A percentile compares a stretch with the other conserved stretches of the same genome.
Conservation (phyloP, 2,888 invertebrate genomes). For the Hypolimnas misippus region DNA sequence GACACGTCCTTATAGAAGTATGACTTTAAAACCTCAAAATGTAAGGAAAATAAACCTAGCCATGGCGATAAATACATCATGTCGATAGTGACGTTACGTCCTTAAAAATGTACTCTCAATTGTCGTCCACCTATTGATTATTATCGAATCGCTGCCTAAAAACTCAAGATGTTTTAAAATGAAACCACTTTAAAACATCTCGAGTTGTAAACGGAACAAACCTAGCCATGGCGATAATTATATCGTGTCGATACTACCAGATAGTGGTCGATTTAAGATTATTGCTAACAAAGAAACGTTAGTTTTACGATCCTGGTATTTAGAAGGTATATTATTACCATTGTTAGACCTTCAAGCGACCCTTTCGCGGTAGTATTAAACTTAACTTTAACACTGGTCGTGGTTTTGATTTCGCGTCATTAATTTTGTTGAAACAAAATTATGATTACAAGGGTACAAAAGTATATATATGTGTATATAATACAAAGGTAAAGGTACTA, state of each 20-base stretch:
- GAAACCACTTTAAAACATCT: too few species aligned
- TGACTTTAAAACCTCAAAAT: too few species aligned
- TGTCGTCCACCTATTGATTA: too few species aligned
- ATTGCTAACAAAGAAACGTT: slow-evolving; percentile 41
- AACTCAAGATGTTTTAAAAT: too few species aligned
- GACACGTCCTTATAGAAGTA: too few species aligned
- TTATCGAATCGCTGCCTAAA: too few species aligned
- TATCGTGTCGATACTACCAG: slow-evolving; percentile 46
- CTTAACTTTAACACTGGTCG: not conserved
- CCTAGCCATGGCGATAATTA: slow-evolving; percentile 43
- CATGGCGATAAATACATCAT: slow-evolving; percentile 47
- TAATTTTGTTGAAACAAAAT: too few species aligned
- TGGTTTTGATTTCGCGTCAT: not conserved
- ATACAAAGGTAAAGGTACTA: too few species aligned
- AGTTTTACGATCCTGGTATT: slow-evolving; percentile 10
- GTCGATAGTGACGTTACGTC: too few species aligned
- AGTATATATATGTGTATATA: too few species aligned
- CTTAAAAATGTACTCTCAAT: too few species aligned
- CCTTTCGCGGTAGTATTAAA: not conserved
- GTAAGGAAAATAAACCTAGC: not conserved
- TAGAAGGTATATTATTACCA: slow-evolving; percentile 6
- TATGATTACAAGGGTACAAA: too few species aligned
- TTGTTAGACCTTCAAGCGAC: not conserved
- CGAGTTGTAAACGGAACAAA: not conserved
- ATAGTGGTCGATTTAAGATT: slow-evolving; percentile 45